Evolutionary conservation across 2,113 vertebrate genomes (phyloP).

Genomic region (Arenaria interpres): DNA sequence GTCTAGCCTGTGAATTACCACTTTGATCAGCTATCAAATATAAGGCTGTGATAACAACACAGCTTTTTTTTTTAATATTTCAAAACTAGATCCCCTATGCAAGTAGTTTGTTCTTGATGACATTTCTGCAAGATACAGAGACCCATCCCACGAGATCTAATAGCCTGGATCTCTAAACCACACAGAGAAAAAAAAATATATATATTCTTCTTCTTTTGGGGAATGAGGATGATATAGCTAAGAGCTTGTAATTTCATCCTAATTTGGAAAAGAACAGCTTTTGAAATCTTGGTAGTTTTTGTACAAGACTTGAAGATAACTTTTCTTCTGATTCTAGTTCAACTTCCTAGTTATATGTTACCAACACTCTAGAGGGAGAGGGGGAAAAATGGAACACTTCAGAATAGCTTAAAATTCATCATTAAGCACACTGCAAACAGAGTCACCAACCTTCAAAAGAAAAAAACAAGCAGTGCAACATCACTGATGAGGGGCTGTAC

Average conservation of each 20-base stretch:
- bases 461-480: neutral
- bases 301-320: neutral
- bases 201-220: neutral
- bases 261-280: neutral
- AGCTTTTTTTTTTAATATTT: neutral
- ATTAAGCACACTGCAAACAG: neutral
- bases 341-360: neutral
- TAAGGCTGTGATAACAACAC: neutral
- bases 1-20: neutral
- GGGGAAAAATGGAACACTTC: neutral
- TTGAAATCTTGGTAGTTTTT: neutral
- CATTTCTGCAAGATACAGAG: neutral
- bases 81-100: neutral
- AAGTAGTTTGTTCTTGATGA: neutral
- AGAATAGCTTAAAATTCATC: neutral
- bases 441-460: neutral
- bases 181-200: neutral
- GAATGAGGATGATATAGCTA: neutral
- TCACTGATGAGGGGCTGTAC: neutral
- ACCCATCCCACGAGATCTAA: neutral
- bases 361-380: neutral
- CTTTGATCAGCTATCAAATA: neutral
- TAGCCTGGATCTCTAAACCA: neutral
- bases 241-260: neutral
- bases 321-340: neutral